Evolutionary conservation across 2,797 vertebrate genomes (phyloP).

Genomic region (Clarias laeviceps): DNA sequence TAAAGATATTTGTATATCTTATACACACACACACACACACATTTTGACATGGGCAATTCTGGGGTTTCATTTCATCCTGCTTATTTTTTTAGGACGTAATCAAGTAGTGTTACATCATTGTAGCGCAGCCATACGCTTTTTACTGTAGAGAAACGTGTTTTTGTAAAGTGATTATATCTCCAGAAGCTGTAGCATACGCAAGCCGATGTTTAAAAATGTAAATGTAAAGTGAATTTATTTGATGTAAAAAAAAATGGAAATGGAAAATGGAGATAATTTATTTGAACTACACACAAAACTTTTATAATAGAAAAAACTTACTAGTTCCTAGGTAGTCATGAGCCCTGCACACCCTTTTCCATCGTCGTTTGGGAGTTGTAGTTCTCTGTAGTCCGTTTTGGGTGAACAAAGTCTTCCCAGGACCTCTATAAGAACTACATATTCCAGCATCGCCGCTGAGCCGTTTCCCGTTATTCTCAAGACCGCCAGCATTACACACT

Average conservation of each 20-base stretch:
- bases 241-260: neutral
- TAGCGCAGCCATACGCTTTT: neutral
- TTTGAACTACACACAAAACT: neutral
- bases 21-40: too few species aligned
- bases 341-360: slow-evolving; percentile 48
- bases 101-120: neutral
- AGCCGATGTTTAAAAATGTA: neutral
- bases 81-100: neutral
- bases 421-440: slow-evolving; percentile 63
- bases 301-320: slow-evolving; percentile 12
- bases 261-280: neutral
- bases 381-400: slow-evolving; percentile 31
- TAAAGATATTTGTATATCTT: too few species aligned
- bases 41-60: too few species aligned
- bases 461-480: slow-evolving; percentile 24
- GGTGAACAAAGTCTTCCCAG: rapidly evolving
- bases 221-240: neutral
- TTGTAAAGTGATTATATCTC: neutral
- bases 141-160: too few species aligned
- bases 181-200: neutral
- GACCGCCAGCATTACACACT: slow-evolving; percentile 24
- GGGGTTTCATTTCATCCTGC: neutral
- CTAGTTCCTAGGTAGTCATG: slow-evolving; percentile 57
- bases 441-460: neutral
- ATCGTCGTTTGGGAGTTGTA: slow-evolving; percentile 62